These are phyloP conservation scores for Phthorimaea operculella DNA, from an alignment of 1,140 invertebrate genomes.

Conservation along the genomic window DNA sequence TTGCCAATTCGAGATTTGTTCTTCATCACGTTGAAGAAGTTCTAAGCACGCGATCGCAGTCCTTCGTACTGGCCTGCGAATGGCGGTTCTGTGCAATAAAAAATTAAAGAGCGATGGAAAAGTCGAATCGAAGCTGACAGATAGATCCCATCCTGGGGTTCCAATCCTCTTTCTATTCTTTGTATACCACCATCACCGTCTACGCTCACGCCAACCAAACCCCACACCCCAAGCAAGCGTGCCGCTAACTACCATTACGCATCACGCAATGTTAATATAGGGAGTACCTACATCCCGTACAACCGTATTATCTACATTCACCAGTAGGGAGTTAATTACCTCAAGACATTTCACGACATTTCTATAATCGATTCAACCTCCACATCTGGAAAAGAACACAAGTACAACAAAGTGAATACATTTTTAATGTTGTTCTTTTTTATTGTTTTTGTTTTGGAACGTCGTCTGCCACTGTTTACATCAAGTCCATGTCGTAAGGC, in stretches of 20 bases:
- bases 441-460: constrained; percentile 19
- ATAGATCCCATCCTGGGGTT: too few relatives aligned
- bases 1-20: too few relatives aligned
- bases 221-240: constrained; percentile 53
- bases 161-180: too few relatives aligned
- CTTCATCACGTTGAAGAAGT: too few relatives aligned
- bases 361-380: constrained; percentile 67
- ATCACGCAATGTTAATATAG: constrained; percentile 31
- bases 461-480: constrained; percentile 61
- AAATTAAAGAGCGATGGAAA: too few relatives aligned
- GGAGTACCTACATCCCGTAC: constrained; percentile 38
- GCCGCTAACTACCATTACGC: constrained; percentile 35
- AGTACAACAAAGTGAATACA: constrained; percentile 67
- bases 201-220: constrained; percentile 19
- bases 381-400: constrained; percentile 68
- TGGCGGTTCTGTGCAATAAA: too few relatives aligned
- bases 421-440: constrained; percentile 38
- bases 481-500: constrained; percentile 45
- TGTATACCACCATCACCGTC: constrained; percentile 40
- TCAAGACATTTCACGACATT: constrained; percentile 66
- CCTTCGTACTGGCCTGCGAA: too few relatives aligned
- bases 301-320: constrained; percentile 60
- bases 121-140: too few relatives aligned
- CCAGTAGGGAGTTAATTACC: constrained; percentile 66
- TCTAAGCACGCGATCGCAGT: too few relatives aligned